Evolutionary conservation across 2,113 vertebrate species (phyloP), one percentile per base, ranked within the genome.

Genomic region (Athene noctua): DNA sequence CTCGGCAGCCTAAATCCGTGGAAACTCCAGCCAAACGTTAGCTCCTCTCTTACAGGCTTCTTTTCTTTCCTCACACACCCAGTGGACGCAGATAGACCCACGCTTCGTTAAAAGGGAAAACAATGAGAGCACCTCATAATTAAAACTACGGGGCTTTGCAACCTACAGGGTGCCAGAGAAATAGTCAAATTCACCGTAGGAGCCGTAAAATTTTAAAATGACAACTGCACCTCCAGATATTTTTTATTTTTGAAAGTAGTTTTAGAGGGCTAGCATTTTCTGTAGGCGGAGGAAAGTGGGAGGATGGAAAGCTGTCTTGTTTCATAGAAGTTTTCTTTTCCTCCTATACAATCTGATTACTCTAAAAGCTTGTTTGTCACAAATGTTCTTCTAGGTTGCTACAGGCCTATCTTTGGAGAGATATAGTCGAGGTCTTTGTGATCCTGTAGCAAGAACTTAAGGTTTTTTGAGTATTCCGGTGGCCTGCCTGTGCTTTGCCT

Each of bases 191-290:
- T 95, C 67, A 65, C 83, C 1, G 2, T 16, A 30, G 62, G 44
- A 80, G 62, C 29, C 1, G 1, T 51, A 67, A 38, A 63, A 25
- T 55, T 66, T 91, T 81, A 58, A 94, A 91, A 71, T 46, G 51
- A 34, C 49, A 89, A 3, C 16, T 0, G 9, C 89, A 81, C 44
- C 77, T 65, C 83, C 61, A 75, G 51, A 75, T 52, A 49, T 36
- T 78, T 86, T 86, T 91, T 87, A 40, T 81, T 92, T 95, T 92
- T 84, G 51, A 21, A 73, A 67, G 38, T 36, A 80, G 38, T 46
- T 93, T 80, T 63, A 61, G 52, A 75, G 40, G 65, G 42, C 52
- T 80, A 46, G 40, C 11, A 5, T 77, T 73, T 92, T 58, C 51
- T 80, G 58, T 44, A 36, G 66, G 80, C 5, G 11, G 66, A 57